A percentile compares a stretch with the other conserved stretches of the same genome.
Conservation (phyloP, 2,113 vertebrate species). For the Prochilodus magdalenae region DNA sequence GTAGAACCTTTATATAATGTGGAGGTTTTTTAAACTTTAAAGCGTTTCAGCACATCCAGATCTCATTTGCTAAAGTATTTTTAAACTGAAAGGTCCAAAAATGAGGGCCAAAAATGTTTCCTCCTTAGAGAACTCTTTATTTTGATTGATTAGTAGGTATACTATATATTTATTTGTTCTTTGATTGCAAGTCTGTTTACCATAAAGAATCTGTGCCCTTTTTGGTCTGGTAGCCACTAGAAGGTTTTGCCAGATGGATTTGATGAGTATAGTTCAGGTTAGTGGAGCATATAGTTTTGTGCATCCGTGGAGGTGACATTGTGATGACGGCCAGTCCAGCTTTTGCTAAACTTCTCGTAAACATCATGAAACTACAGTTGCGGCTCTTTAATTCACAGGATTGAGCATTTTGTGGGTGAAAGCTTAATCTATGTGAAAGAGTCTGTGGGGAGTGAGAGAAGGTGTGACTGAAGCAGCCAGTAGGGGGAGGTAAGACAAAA, state of each 20-base stretch:
- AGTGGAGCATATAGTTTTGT: background rate
- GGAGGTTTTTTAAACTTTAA: background rate
- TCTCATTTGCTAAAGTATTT: no score
- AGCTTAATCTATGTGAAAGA: constrained; percentile 21
- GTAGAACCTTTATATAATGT: background rate
- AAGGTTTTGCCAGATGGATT: background rate
- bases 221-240: background rate
- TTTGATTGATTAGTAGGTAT: no score
- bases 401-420: constrained; percentile 12
- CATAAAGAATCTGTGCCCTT: background rate
- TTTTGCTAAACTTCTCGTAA: constrained; percentile 70
- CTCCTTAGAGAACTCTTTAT: no score
- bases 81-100: no score
- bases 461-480: constrained; percentile 72
- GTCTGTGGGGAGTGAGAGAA: constrained; percentile 6
- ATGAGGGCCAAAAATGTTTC: no score
- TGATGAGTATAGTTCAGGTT: background rate
- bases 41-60: no score
- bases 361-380: background rate
- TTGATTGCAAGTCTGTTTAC: background rate
- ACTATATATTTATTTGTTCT: background rate
- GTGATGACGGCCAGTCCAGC: constrained; percentile 32
- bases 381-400: background rate
- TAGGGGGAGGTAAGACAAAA: constrained; percentile 86
- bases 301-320: no score